These are phyloP conservation scores for Mystacides longicornis DNA, from an alignment of 2,888 invertebrate species.

Conservation along the genomic window DNA sequence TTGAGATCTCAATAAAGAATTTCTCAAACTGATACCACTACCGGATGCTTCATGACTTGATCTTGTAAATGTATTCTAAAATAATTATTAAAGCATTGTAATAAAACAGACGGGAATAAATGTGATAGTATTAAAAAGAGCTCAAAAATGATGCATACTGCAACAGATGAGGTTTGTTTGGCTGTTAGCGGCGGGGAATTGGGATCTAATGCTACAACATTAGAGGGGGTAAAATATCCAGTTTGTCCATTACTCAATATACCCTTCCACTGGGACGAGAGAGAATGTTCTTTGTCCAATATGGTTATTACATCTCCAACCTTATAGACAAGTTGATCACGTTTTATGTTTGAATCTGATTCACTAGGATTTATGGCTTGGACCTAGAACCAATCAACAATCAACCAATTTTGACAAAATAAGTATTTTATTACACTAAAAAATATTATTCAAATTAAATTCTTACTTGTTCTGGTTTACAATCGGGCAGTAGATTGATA, in stretches of 20 bases:
- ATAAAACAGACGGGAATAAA: conserved; percentile 2
- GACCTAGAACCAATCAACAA: conserved; percentile 43
- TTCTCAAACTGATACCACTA: conserved; percentile 11
- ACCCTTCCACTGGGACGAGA: conserved; percentile 81
- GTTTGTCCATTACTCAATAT: conserved; percentile 81
- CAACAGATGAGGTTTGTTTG: conserved; percentile 5
- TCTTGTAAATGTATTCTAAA: not conserved
- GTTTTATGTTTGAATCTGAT: conserved; percentile 43
- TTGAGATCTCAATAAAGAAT: conserved; percentile 41
- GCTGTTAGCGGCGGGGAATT: conserved; percentile 32
- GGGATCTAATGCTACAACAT: conserved; percentile 81
- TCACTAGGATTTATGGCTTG: conserved; percentile 59
- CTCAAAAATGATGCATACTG: not conserved
- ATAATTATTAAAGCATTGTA: not conserved
- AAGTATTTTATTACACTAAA: not conserved
- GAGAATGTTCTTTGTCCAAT: conserved; percentile 67
- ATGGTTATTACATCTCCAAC: conserved; percentile 90
- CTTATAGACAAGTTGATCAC: conserved; percentile 74
- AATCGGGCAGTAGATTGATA: conserved; percentile 67
- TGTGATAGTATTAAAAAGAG: not conserved
- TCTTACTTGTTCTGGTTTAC: conserved; percentile 77
- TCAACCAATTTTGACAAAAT: no score
- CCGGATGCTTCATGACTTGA: not conserved
- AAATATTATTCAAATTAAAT: not conserved
- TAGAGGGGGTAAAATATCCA: conserved; percentile 86